A percentile compares a stretch with the other conserved stretches of the same genome.
phyloP scores from a whole-genome alignment of 2,113 vertebrate genomes.

The Hydrolagus affinis region DNA sequence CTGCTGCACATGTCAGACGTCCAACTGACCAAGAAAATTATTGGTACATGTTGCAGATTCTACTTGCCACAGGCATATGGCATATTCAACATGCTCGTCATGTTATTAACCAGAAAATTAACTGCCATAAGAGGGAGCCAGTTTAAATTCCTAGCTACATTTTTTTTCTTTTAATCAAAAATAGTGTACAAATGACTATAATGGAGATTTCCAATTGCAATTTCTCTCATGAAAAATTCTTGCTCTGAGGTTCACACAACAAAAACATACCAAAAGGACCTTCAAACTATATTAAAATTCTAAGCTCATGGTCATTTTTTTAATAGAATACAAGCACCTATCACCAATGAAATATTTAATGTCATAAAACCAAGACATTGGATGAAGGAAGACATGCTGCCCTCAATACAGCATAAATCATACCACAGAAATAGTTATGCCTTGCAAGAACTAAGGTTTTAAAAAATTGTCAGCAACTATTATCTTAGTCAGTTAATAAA shows the following conservation, averaged over 20 bases:
- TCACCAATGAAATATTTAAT: conserved; percentile 23
- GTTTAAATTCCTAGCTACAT: not conserved
- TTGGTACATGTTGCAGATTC: not conserved
- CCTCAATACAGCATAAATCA: conserved; percentile 17
- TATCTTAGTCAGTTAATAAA: conserved; percentile 17
- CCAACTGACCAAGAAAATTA: not conserved
- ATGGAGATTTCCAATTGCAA: not conserved
- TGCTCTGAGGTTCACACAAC: not conserved
- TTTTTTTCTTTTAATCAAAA: not conserved
- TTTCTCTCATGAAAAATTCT: not conserved
- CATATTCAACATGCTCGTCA: not conserved
- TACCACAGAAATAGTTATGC: conserved; percentile 1
- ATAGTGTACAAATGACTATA: not conserved
- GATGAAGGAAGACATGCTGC: conserved; percentile 15
- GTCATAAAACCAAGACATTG: conserved; percentile 21
- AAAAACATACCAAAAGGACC: not conserved
- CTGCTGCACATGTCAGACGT: too few relatives aligned
- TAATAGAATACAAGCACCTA: conserved; percentile 19
- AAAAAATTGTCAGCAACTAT: not conserved
- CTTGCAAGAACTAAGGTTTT: not conserved
- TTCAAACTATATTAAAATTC: conserved; percentile 12
- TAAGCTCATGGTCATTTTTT: conserved; percentile 3
- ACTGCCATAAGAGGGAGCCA: not conserved
- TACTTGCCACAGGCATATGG: not conserved
- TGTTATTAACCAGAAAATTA: not conserved